Percentiles rank a stretch among this genome's conserved stretches.
Evolutionary conservation across 2,113 vertebrate genomes (phyloP).

Genomic region (Rhadina sibilatrix): DNA sequence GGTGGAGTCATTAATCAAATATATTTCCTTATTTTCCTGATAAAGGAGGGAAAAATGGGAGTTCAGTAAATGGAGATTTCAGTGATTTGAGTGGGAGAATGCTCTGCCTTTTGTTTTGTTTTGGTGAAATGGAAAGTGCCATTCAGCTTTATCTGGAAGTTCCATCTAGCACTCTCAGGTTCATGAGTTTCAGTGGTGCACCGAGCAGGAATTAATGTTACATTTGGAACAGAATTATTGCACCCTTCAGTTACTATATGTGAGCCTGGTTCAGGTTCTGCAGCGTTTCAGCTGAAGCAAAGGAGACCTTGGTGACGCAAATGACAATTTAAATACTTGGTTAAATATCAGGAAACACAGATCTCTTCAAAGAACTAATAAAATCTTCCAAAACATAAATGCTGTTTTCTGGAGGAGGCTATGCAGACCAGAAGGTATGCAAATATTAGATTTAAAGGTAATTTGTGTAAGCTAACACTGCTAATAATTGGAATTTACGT

Average conservation of each 20-base stretch:
- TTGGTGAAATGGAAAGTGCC: neutral
- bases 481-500: slow-evolving; percentile 15
- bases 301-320: neutral
- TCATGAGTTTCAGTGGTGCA: neutral
- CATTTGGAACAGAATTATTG: neutral
- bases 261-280: neutral
- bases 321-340: neutral
- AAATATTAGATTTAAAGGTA: slow-evolving; percentile 34
- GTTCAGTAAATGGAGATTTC: neutral
- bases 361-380: neutral
- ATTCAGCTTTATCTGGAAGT: neutral
- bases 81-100: neutral
- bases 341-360: neutral
- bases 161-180: neutral
- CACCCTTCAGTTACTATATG: neutral
- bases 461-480: neutral
- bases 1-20: neutral
- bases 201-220: neutral
- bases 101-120: neutral
- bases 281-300: neutral
- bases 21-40: neutral
- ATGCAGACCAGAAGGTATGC: neutral
- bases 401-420: neutral
- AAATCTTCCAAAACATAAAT: neutral
- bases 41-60: neutral